Base-by-base conservation (phyloP, 1,140 invertebrate species). In the Cotesia glomerata region DNA sequence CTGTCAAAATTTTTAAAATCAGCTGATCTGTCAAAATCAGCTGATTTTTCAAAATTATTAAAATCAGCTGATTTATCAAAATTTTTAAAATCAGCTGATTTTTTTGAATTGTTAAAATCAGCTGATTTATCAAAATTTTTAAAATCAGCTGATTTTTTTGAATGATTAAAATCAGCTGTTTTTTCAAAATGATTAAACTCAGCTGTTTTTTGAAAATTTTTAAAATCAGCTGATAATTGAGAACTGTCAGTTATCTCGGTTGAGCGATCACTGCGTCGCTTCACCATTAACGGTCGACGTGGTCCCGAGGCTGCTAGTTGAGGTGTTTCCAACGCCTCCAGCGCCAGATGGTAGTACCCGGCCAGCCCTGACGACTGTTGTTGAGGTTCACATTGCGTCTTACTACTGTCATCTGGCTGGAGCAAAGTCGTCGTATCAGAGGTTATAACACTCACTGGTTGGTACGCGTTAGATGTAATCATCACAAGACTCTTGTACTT, bases 401-500 rank as follows among this genome's bases (percentile, higher is more conserved):
- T 7, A 45, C 11, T 45, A 51, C 72, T 77, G 3, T 82, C 82
- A 45, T 81, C 81, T 52, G 81, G 85, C 75, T 90, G 89, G 80
- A 92, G 88, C 73, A 92, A 86, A 75, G 89, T 92, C 76, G 92
- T 93, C 76, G 91, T 93, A 80, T 93, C 92, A 74, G 89, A 90
- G 71, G 92, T 91, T 77, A 93, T 90, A 59, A 93, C 91, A 81
- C 90, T 92, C 74, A 93, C 91, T 76, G 90, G 88, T 58, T 89
- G 87, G 74, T 89, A 88, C 13, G 84, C 82, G 5, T 92, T 92
- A 85, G 93, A 91, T 75, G 92, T 95, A 85, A 95, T 95, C 93
- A 94, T 95, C 84, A 95, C 92, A 88, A 94, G 89, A 88, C 94
- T 95, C 77, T 92, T 93, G 82, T 94, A 95, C 79, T 92, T 92